Conservation (phyloP, 2,797 vertebrate genomes). For the Halcyon chelicuti region DNA sequence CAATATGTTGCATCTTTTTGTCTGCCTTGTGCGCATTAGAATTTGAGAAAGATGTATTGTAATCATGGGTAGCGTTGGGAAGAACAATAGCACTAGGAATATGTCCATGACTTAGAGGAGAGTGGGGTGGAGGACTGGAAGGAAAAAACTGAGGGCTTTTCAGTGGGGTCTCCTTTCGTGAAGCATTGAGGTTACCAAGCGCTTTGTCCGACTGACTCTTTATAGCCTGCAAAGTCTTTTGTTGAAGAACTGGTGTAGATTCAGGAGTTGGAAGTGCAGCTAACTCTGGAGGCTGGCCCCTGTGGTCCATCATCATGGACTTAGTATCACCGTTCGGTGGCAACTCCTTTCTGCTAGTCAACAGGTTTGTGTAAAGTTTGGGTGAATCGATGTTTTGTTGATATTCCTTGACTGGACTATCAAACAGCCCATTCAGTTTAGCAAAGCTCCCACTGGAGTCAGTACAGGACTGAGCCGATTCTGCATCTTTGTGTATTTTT, state of each 20-base stretch:
- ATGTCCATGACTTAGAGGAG: conserved; percentile 89
- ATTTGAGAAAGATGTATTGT: conserved; percentile 85
- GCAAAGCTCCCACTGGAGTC: conserved; percentile 96
- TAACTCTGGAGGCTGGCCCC: conserved; percentile 92
- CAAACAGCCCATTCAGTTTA: conserved; percentile 94
- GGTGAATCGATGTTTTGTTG: conserved; percentile 93
- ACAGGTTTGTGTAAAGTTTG: conserved; percentile 93
- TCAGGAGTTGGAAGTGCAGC: conserved; percentile 96
- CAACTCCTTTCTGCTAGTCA: conserved; percentile 91
- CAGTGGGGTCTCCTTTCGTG: conserved; percentile 87
- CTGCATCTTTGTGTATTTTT: conserved; percentile 92
- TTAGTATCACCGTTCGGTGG: conserved; percentile 88
- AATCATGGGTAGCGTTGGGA: conserved; percentile 96
- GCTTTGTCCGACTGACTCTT: conserved; percentile 93
- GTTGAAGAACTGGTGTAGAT: conserved; percentile 95
- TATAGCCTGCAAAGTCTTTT: conserved; percentile 92
- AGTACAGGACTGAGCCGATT: conserved; percentile 92
- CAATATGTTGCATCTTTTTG: conserved; percentile 86
- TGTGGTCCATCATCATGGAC: conserved; percentile 89
- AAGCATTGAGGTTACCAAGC: conserved; percentile 83
- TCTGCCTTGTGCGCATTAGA: conserved; percentile 91
- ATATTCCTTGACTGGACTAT: conserved; percentile 97
- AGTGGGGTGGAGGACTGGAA: conserved; percentile 90
- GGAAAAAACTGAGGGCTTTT: conserved; percentile 92
- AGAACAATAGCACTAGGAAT: conserved; percentile 98